phyloP scores from a whole-genome alignment of 1,140 invertebrate species.

The Leptinotarsa defecta region DNA sequence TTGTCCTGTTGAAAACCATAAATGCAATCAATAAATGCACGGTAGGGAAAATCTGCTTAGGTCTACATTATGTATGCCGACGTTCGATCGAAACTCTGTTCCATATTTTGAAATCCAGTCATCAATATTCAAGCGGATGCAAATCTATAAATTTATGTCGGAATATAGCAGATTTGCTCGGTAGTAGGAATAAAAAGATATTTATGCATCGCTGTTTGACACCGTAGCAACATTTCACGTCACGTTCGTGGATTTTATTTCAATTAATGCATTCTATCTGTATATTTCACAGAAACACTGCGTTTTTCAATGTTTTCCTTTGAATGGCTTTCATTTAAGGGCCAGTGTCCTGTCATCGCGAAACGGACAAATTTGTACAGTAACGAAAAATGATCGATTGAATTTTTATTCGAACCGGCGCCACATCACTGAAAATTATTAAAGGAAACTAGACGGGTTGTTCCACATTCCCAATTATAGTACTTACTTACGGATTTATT shows the following conservation, averaged over 20 bases:
- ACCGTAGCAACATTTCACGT: background rate
- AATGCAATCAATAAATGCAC: background rate
- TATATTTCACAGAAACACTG: too few species aligned
- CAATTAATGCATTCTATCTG: too few species aligned
- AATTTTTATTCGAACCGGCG: too few species aligned
- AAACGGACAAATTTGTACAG: too few species aligned
- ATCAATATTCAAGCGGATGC: constrained; percentile 21
- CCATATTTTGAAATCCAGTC: constrained; percentile 16
- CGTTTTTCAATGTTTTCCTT: too few species aligned
- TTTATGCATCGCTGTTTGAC: constrained; percentile 4
- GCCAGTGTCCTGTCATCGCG: too few species aligned
- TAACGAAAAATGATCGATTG: too few species aligned
- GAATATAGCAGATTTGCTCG: constrained; percentile 1
- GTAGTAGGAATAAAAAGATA: constrained; percentile 7
- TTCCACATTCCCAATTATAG: too few species aligned
- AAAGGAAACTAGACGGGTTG: too few species aligned
- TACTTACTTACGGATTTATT: too few species aligned
- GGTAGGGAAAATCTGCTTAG: background rate
- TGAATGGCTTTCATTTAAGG: too few species aligned
- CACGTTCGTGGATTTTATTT: background rate
- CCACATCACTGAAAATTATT: too few species aligned
- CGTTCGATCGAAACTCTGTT: background rate
- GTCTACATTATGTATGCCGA: constrained; percentile 11
- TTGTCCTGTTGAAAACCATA: background rate
- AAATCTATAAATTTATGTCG: constrained; percentile 17